Base-by-base conservation (phyloP, 2,888 invertebrate genomes). In the Stenolophus ochropezus region DNA sequence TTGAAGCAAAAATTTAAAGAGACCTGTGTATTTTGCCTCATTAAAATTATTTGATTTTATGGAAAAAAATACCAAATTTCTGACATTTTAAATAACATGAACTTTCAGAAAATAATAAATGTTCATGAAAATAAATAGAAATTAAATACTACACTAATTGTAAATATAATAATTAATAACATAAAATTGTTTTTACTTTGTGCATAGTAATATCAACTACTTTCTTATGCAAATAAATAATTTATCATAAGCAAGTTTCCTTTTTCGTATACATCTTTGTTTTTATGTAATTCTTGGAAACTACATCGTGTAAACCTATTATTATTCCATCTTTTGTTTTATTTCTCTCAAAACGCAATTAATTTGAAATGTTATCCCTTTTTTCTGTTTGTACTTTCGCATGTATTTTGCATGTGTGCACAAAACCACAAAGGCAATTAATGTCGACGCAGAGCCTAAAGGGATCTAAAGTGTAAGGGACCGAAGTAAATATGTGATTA, bases 401-500 rank as follows among this genome's bases (percentile, higher is more conserved):
- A 51, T 16, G 5, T 51, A n/a, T 53, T 53, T 18, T 53, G 18
- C 18, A 11, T 25, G 61, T 61, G n/a, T 61, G n/a, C n/a, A n/a
- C n/a, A n/a, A n/a, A n/a, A n/a, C n/a, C n/a, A 25, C 25, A 61
- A 61, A 25, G 61, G 25, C 61, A 61, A 61, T 61, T 25, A 61
- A 56, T 5, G 25, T 14, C 33, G 27, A 16, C 14, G 27, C 18
- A 33, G 11, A 69, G 65, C 65, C 65, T 33, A 27, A 69, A 69
- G 33, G 65, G 18, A 14, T 69, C 33, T 69, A 69, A 69, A 69
- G 65, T 69, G 65, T 69, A 27, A 69, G 65, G 18, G 61, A 69
- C 65, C 65, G 65, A 5, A 69, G 65, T 16, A 69, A 69, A 69
- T 69, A 69, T 69, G 33, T 69, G 33, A 69, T 69, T 69, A 69